Conservation (phyloP, 2,888 invertebrate species). For the Gryllus longicercus region DNA sequence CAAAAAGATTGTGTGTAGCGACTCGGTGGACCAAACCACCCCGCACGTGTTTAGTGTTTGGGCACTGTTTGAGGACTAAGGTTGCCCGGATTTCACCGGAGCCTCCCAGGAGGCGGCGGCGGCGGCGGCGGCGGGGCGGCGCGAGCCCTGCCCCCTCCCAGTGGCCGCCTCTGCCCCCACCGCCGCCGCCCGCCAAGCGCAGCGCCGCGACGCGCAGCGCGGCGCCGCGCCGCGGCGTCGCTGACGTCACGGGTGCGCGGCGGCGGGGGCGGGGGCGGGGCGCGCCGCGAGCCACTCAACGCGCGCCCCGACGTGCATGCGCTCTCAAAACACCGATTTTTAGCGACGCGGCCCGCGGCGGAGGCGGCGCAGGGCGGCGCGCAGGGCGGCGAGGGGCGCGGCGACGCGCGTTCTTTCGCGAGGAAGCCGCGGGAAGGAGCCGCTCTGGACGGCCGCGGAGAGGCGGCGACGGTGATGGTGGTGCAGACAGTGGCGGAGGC, state of each 20-base stretch:
- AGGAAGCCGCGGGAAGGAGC: too few species aligned
- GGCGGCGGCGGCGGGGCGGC: neutral
- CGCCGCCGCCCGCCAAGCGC: neutral
- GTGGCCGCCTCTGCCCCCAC: neutral
- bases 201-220: neutral
- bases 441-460: too few species aligned
- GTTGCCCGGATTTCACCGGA: constrained; percentile 9
- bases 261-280: neutral
- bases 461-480: too few species aligned
- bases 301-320: neutral
- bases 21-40: neutral
- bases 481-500: too few species aligned
- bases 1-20: neutral
- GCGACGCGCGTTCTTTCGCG: too few species aligned
- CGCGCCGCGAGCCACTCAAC: neutral
- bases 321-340: neutral
- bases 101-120: neutral
- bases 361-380: too few species aligned
- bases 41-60: constrained; percentile 2
- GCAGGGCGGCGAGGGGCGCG: too few species aligned
- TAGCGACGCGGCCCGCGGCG: too few species aligned
- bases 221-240: neutral
- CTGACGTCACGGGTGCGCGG: neutral
- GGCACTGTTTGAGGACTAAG: constrained; percentile 17
- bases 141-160: neutral